Conservation (phyloP, 2,113 vertebrate genomes). For the Nyctibius bracteatus region DNA sequence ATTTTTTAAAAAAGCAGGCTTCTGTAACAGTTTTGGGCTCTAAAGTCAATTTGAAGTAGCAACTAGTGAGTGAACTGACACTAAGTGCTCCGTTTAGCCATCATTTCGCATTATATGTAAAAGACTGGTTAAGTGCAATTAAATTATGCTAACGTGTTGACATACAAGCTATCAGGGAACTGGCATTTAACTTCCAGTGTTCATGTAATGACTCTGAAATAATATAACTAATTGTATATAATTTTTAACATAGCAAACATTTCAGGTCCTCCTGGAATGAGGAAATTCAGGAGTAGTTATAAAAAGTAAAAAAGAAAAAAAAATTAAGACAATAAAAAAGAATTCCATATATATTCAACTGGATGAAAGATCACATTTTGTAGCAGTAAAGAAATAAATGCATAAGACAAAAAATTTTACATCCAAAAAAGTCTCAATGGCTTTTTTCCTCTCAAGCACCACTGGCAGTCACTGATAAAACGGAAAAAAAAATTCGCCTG, state of each 20-base stretch:
- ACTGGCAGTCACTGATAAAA: not conserved
- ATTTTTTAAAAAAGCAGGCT: not conserved
- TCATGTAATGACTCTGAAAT: not conserved
- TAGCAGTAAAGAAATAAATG: not conserved
- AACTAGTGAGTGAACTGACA: not conserved
- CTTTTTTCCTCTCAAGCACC: not conserved
- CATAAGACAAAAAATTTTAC: not conserved
- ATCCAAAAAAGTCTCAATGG: not conserved
- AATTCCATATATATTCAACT: not conserved
- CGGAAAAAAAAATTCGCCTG: accelerated
- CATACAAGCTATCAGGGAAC: not conserved
- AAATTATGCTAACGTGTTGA: not conserved
- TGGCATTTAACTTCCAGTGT: not conserved
- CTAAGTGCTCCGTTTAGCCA: not conserved
- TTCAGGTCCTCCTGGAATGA: not conserved
- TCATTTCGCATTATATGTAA: not conserved
- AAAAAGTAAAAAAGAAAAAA: not conserved
- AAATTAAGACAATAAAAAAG: too few species aligned
- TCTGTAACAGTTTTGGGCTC: not conserved
- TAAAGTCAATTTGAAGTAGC: not conserved
- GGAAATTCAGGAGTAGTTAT: not conserved
- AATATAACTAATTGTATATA: not conserved
- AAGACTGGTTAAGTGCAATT: not conserved
- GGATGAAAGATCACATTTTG: not conserved
- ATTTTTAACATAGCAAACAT: not conserved